These are phyloP conservation scores for Solenodon paradoxus DNA, from an alignment of 2,113 vertebrate genomes.

Conservation along the genomic window DNA sequence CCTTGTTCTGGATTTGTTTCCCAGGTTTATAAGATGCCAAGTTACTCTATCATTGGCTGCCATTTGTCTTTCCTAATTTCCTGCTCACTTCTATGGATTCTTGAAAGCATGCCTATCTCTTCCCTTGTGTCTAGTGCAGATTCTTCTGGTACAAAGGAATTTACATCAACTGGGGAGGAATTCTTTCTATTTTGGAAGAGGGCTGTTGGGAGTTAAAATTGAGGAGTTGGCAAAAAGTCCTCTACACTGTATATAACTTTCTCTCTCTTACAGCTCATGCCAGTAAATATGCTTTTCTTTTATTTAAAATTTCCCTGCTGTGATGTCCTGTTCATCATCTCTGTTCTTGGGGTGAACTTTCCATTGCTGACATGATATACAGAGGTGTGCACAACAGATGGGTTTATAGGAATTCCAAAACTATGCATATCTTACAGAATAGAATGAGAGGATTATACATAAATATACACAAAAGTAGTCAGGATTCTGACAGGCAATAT, in stretches of 20 bases:
- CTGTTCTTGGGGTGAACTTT: slow-evolving; percentile 68
- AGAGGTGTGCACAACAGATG: slow-evolving; percentile 51
- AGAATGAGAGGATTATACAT: slow-evolving; percentile 1
- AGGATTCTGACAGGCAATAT: neutral
- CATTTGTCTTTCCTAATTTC: slow-evolving; percentile 62
- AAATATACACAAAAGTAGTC: neutral
- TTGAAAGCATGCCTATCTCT: slow-evolving; percentile 68
- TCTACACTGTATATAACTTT: slow-evolving; percentile 25
- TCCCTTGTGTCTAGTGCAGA: slow-evolving; percentile 64
- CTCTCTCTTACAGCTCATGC: neutral
- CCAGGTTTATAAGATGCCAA: slow-evolving; percentile 20
- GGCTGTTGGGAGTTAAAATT: slow-evolving; percentile 38
- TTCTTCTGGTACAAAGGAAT: slow-evolving; percentile 64
- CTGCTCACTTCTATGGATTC: slow-evolving; percentile 44
- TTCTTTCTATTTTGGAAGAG: slow-evolving; percentile 39
- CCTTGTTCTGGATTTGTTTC: slow-evolving; percentile 40
- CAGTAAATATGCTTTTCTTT: slow-evolving; percentile 59
- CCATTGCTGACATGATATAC: slow-evolving; percentile 58
- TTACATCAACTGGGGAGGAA: slow-evolving; percentile 58
- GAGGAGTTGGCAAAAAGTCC: slow-evolving; percentile 51
- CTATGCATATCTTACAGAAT: slow-evolving; percentile 25
- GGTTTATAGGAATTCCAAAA: slow-evolving; percentile 3
- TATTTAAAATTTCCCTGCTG: slow-evolving; percentile 56
- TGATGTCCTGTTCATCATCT: slow-evolving; percentile 54
- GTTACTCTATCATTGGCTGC: slow-evolving; percentile 3